These are phyloP conservation scores for Styela clava DNA, from an alignment of 23 tunicate genomes.

Conservation along the genomic window DNA sequence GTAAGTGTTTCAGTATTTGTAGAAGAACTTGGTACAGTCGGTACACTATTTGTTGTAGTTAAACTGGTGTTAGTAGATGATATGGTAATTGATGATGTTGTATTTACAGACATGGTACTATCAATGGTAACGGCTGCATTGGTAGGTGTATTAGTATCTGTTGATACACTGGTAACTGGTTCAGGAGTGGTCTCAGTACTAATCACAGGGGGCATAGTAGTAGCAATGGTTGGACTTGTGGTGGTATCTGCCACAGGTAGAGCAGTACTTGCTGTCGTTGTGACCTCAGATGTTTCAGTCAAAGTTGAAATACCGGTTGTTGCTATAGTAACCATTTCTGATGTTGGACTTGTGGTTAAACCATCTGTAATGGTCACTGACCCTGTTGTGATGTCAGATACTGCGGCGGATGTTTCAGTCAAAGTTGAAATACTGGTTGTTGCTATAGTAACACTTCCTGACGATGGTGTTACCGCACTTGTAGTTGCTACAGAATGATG, in stretches of 20 bases:
- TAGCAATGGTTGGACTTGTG: no score
- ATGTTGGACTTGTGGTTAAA: no score
- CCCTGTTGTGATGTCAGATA: not conserved
- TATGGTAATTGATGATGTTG: no score
- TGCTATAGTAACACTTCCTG: not conserved
- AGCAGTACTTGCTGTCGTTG: not conserved
- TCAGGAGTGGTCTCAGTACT: not conserved
- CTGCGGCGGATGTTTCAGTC: not conserved
- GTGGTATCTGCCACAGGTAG: no score
- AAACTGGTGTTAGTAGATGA: not conserved
- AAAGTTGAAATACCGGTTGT: not conserved
- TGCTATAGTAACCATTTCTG: not conserved
- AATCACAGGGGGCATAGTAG: no score
- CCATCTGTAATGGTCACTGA: not conserved
- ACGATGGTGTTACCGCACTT: no score
- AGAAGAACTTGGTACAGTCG: not conserved
- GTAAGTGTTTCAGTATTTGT: no score
- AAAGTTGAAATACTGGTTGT: not conserved
- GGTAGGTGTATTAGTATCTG: not conserved
- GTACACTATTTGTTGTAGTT: not conserved
- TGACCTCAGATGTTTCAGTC: not conserved
- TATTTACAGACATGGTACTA: no score
- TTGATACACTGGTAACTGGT: not conserved
- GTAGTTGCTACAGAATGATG: no score
- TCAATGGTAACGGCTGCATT: no score